Percentiles rank a stretch among this genome's conserved stretches.
Evolutionary conservation across 2,113 vertebrate species (phyloP).

Genomic region (Dendrocopos noguchii): DNA sequence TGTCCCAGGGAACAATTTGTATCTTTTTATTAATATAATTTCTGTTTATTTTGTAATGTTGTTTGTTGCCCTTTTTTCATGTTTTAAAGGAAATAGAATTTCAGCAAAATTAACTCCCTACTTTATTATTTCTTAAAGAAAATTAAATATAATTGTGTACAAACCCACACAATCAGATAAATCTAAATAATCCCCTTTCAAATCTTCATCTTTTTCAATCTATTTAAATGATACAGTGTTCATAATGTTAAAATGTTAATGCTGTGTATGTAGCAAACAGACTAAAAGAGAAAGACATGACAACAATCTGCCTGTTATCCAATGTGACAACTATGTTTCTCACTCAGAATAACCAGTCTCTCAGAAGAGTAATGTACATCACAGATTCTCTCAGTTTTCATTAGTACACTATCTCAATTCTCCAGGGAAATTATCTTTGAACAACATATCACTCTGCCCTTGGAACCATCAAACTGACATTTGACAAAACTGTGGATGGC

Average conservation of each 20-base stretch:
- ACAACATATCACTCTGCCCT: constrained; percentile 75
- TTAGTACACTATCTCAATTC: constrained; percentile 71
- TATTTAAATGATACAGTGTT: background rate
- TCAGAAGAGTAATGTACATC: constrained; percentile 60
- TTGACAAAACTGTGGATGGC: constrained; percentile 74
- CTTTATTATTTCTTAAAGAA: background rate
- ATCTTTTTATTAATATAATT: background rate
- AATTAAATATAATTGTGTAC: background rate
- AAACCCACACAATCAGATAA: background rate
- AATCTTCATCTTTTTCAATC: background rate
- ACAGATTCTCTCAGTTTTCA: constrained; percentile 72
- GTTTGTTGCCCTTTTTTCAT: background rate
- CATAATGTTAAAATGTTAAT: background rate
- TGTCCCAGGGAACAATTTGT: background rate
- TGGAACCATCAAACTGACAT: constrained; percentile 81
- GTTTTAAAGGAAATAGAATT: background rate
- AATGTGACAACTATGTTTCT: constrained; percentile 54
- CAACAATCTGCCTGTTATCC: constrained; percentile 62
- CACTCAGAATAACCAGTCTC: constrained; percentile 66
- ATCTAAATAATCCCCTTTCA: background rate
- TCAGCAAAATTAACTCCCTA: background rate
- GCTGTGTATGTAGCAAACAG: background rate
- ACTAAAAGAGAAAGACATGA: constrained; percentile 49
- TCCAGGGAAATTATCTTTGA: constrained; percentile 78
- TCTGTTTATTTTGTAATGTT: background rate